Base-by-base conservation (phyloP, 1,140 invertebrate genomes). In the Battus philenor region DNA sequence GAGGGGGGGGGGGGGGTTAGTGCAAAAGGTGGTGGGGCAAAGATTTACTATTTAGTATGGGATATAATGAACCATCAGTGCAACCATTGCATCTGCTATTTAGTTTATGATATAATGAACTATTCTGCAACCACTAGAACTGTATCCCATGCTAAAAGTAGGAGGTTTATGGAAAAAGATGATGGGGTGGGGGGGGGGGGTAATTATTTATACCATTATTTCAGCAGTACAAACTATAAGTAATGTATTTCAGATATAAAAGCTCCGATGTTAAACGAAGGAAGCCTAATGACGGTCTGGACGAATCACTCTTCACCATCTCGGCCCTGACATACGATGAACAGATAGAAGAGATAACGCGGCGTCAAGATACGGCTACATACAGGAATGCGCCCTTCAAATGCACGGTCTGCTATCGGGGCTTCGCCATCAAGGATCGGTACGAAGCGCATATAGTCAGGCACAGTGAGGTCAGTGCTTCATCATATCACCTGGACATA, bases 241-340 rank as follows among this genome's bases (percentile, higher is more conserved):
- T n/a, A n/a, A n/a, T n/a, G n/a, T n/a, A n/a, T 54, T 44, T 1
- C 46, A 81, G 77, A 34, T 81, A 73, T 57, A 81, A 78, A 59
- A 68, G 43, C 0, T 58, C 64, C 0, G 68, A 71, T 13, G 68
- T 82, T 0, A 76, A 70, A 48, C 50, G 78, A 0, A 36, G 78
- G 0, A 61, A 66, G 10, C 65, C 60, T 0, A 61, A 43, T 1
- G 78, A 78, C 33, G 50, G 44, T 0, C 45, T 76, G 0, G 75
- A 77, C 50, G 75, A 78, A 17, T 49, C 58, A 0, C 49, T 82
- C 0, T 79, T 82, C 50, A 76, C 62, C 0, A 74, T 82, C 15
- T 69, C 65, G 0, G 51, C 59, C 0, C 36, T 79, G 0, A 65
- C 66, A 0, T 82, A 79, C 43, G 78, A 82, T 15, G 63, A 79